Evolutionary conservation across 2,888 invertebrate genomes (phyloP).

Genomic region (Cryptops parisi): DNA sequence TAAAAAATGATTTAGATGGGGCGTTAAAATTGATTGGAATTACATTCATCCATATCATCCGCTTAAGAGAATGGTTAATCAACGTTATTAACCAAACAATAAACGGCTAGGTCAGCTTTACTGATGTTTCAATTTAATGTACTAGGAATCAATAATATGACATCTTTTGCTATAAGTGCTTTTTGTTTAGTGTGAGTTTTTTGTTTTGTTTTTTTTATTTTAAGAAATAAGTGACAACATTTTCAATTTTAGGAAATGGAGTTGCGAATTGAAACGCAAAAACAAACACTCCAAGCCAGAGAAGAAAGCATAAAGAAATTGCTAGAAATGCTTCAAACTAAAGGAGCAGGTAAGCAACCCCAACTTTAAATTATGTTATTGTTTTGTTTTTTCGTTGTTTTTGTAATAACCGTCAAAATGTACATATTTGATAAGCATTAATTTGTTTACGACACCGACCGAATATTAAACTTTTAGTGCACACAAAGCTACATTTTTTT

Average conservation of each 20-base stretch:
- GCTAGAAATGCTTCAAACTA: constrained; percentile 94
- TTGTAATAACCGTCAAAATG: too few relatives aligned
- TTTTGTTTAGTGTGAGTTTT: neutral
- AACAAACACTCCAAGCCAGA: constrained; percentile 88
- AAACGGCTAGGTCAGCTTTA: too few relatives aligned
- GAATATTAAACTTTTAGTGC: too few relatives aligned
- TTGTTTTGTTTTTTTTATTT: constrained; percentile 16
- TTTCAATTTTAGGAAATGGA: constrained; percentile 63
- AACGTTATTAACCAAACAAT: too few relatives aligned
- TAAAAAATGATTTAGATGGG: too few relatives aligned
- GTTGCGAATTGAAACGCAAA: constrained; percentile 91
- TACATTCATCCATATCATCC: too few relatives aligned
- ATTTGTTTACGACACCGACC: too few relatives aligned
- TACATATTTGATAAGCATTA: too few relatives aligned
- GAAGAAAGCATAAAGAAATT: constrained; percentile 98
- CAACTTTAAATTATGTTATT: neutral
- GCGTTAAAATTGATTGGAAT: too few relatives aligned
- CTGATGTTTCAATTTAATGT: too few relatives aligned
- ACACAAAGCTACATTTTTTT: neutral
- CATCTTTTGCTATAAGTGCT: neutral
- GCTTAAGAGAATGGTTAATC: too few relatives aligned
- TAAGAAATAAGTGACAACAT: neutral
- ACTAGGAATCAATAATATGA: neutral
- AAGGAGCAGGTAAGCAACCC: constrained; percentile 72
- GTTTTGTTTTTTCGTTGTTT: neutral